Conservation (phyloP, 2,797 vertebrate species). For the Synanceia verrucosa region DNA sequence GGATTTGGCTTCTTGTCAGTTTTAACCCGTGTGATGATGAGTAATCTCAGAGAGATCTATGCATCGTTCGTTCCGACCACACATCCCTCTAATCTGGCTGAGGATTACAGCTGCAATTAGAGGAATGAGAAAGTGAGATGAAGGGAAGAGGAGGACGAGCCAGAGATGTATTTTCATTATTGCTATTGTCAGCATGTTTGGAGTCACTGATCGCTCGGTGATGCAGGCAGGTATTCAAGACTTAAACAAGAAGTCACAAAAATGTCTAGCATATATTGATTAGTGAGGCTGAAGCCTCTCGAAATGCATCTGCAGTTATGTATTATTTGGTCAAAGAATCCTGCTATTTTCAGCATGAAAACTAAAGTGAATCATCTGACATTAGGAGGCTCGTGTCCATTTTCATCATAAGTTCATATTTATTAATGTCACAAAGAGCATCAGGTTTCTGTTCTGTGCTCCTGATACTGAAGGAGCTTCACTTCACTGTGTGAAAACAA, state of each 20-base stretch:
- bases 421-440: neutral
- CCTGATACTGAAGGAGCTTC: neutral
- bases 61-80: constrained; percentile 32
- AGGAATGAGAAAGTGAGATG: constrained; percentile 47
- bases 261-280: neutral
- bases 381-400: neutral
- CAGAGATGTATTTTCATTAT: constrained; percentile 11
- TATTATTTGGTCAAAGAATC: neutral
- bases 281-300: neutral
- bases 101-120: constrained; percentile 69
- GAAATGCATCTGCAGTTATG: neutral
- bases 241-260: neutral
- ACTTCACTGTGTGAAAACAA: constrained; percentile 15
- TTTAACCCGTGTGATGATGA: constrained; percentile 33
- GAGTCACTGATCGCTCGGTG: neutral
- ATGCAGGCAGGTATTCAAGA: neutral
- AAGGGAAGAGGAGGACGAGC: neutral
- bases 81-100: constrained; percentile 57
- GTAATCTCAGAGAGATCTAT: constrained; percentile 56
- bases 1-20: constrained; percentile 53
- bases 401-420: neutral
- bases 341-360: neutral
- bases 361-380: neutral
- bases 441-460: neutral
- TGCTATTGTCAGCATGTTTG: constrained; percentile 9